Percentiles rank a stretch among this genome's conserved stretches.
phyloP scores from a whole-genome alignment of 2,797 vertebrate species.

The Poecilia gillii region DNA sequence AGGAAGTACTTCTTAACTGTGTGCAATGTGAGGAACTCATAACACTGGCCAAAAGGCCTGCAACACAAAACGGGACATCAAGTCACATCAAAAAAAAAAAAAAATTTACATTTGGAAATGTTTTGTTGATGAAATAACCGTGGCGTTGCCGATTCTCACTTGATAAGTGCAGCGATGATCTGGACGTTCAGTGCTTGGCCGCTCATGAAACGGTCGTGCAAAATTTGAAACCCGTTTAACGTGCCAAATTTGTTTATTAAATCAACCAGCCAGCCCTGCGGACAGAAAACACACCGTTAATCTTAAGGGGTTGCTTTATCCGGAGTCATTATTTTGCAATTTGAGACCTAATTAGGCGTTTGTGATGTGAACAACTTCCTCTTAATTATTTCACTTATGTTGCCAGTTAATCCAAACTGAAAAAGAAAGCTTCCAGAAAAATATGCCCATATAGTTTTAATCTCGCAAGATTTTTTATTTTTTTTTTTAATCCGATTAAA shows the following conservation, averaged over 20 bases:
- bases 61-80: constrained; percentile 45
- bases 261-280: constrained; percentile 98
- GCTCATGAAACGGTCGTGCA: constrained; percentile 99
- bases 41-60: constrained; percentile 99
- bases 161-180: constrained; percentile 99
- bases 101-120: neutral
- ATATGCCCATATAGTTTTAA: neutral
- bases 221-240: constrained; percentile 99
- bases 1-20: constrained; percentile 99
- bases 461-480: neutral
- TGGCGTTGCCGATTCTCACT: constrained; percentile 81
- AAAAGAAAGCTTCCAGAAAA: neutral
- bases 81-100: neutral
- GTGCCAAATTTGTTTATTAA: constrained; percentile 99
- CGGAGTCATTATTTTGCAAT: neutral
- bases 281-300: constrained; percentile 13
- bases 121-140: neutral
- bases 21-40: constrained; percentile 98
- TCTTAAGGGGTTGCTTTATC: neutral
- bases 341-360: neutral
- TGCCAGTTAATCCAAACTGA: neutral
- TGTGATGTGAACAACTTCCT: neutral
- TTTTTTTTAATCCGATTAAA: neutral
- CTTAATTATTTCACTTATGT: neutral
- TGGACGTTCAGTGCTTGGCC: constrained; percentile 99